These are phyloP conservation scores for Sebastes itinus DNA, from an alignment of 2,797 vertebrate species.

Conservation along the genomic window DNA sequence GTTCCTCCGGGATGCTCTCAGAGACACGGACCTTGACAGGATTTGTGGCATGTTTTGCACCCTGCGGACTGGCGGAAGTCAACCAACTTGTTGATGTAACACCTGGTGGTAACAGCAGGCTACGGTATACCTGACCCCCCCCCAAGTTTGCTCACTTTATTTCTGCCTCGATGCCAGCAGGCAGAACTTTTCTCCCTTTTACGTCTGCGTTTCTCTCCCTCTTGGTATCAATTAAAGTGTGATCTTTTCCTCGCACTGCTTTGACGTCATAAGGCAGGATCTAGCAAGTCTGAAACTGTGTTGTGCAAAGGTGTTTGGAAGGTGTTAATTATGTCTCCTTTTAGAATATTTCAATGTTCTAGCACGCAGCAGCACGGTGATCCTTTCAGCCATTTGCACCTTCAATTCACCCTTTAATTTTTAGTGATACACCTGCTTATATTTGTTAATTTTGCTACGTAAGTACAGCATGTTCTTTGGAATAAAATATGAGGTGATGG, in stretches of 20 bases:
- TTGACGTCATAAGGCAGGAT: constrained; percentile 56
- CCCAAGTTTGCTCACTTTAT: constrained; percentile 13
- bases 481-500: neutral
- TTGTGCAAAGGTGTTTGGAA: constrained; percentile 64
- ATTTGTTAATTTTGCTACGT: constrained; percentile 1
- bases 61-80: constrained; percentile 11
- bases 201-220: constrained; percentile 8
- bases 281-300: constrained; percentile 48
- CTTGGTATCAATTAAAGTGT: constrained; percentile 27
- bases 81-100: constrained; percentile 35
- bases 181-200: constrained; percentile 1
- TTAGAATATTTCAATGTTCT: constrained; percentile 34
- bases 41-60: constrained; percentile 5
- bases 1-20: constrained; percentile 10
- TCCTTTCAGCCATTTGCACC: constrained; percentile 9
- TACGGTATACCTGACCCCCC: constrained; percentile 11
- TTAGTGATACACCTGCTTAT: neutral
- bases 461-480: neutral
- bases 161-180: neutral
- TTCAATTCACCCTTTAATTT: neutral
- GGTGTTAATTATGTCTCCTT: constrained; percentile 61
- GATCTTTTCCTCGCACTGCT: constrained; percentile 33
- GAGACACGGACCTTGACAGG: constrained; percentile 18
- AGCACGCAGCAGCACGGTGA: neutral
- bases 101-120: constrained; percentile 13